Conservation (phyloP, 2,113 vertebrate species). For the Microcebus tavaratra region DNA sequence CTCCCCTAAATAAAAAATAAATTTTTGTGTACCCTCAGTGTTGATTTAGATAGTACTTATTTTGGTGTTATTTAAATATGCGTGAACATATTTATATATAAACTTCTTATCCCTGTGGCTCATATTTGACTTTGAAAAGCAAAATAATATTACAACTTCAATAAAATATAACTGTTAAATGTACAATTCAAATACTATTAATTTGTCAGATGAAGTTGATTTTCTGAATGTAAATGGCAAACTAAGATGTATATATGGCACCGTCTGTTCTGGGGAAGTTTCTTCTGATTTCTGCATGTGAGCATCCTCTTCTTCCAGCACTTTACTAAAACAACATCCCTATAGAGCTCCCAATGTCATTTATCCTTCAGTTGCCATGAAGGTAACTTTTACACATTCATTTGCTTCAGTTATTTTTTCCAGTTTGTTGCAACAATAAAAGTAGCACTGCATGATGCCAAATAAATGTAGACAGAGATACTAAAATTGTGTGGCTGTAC, state of each 20-base stretch:
- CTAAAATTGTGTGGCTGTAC: not conserved
- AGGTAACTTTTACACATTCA: not conserved
- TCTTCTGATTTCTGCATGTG: not conserved
- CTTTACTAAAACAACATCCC: not conserved
- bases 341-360: not conserved
- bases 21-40: not conserved
- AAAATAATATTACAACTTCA: not conserved
- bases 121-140: slow-evolving; percentile 7
- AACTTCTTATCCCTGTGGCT: not conserved
- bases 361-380: not conserved
- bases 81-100: not conserved
- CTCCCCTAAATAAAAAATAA: not conserved
- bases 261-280: not conserved
- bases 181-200: not conserved
- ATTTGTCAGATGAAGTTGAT: not conserved
- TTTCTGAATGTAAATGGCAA: not conserved
- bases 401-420: not conserved
- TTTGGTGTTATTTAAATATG: not conserved
- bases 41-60: slow-evolving; percentile 37
- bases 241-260: not conserved
- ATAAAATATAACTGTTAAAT: not conserved
- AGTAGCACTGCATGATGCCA: not conserved
- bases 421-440: not conserved
- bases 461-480: not conserved
- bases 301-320: not conserved